Conservation (phyloP, 2,113 vertebrate species). For the Capreolus pygargus region DNA sequence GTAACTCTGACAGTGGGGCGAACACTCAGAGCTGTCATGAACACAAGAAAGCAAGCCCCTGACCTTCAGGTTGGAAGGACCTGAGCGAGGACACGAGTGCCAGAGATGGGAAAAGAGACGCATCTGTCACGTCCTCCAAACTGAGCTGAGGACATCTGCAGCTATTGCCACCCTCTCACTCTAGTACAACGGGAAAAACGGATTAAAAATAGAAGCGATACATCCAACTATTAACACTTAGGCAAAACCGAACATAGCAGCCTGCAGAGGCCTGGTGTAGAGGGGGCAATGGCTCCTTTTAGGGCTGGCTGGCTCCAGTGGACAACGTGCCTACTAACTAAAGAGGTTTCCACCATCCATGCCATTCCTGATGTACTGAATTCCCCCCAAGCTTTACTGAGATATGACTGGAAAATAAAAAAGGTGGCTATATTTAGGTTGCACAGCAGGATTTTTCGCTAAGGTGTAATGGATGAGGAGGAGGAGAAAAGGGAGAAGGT, state of each 20-base stretch:
- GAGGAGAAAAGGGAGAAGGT: not conserved
- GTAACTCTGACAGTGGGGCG: conserved; percentile 78
- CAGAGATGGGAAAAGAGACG: conserved; percentile 35
- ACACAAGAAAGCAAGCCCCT: not conserved
- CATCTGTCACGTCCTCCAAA: conserved; percentile 68
- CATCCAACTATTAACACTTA: conserved; percentile 49
- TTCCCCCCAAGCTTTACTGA: not conserved
- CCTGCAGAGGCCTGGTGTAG: not conserved
- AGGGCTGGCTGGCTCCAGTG: not conserved
- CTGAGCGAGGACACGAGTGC: not conserved
- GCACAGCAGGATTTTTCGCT: not conserved
- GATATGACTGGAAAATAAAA: not conserved
- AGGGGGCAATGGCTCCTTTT: not conserved
- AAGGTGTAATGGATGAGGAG: not conserved
- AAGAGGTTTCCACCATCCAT: not conserved
- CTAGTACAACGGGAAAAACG: conserved; percentile 23
- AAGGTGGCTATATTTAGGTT: not conserved
- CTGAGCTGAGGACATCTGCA: conserved; percentile 67
- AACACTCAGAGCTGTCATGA: not conserved
- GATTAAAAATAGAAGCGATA: conserved; percentile 67
- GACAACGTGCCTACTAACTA: not conserved
- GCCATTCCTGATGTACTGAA: not conserved
- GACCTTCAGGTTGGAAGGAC: not conserved
- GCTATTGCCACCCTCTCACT: conserved; percentile 52
- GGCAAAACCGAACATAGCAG: conserved; percentile 37